Conservation (phyloP, 2,888 invertebrate genomes). For the Xanthia togata region DNA sequence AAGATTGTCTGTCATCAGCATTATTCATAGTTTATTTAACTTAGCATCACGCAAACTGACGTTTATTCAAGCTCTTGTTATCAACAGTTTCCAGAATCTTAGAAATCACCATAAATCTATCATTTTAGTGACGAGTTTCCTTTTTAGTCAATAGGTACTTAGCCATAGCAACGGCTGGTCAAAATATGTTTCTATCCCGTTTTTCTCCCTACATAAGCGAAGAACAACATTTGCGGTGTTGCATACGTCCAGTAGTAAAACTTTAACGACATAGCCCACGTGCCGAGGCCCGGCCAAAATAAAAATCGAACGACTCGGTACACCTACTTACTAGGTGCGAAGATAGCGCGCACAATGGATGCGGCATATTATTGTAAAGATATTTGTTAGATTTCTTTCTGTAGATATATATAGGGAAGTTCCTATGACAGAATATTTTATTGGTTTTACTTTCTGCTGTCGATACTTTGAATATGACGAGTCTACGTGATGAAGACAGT, state of each 20-base stretch:
- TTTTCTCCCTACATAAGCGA: conserved; percentile 39
- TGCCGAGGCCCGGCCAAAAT: conserved; percentile 71
- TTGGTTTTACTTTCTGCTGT: background rate
- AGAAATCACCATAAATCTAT: no score
- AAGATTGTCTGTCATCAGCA: background rate
- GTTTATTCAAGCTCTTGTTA: conserved; percentile 32
- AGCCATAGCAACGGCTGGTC: conserved; percentile 49
- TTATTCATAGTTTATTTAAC: conserved; percentile 34
- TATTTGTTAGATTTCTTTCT: background rate
- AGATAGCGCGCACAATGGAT: conserved; percentile 39
- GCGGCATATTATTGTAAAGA: conserved; percentile 19
- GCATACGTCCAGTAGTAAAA: conserved; percentile 75
- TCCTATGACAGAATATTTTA: background rate
- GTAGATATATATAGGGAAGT: no score
- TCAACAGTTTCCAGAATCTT: conserved; percentile 27
- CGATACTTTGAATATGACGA: background rate
- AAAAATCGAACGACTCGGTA: conserved; percentile 70
- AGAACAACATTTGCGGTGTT: conserved; percentile 58
- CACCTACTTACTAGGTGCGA: conserved; percentile 43
- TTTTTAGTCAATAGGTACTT: background rate
- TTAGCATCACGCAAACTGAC: conserved; percentile 1
- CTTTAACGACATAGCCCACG: conserved; percentile 74
- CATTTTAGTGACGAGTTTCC: conserved; percentile 3
- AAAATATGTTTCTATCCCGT: conserved; percentile 25
- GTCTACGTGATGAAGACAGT: background rate